Conservation (phyloP, 2,888 invertebrate species). For the Cosmia pyralina region DNA sequence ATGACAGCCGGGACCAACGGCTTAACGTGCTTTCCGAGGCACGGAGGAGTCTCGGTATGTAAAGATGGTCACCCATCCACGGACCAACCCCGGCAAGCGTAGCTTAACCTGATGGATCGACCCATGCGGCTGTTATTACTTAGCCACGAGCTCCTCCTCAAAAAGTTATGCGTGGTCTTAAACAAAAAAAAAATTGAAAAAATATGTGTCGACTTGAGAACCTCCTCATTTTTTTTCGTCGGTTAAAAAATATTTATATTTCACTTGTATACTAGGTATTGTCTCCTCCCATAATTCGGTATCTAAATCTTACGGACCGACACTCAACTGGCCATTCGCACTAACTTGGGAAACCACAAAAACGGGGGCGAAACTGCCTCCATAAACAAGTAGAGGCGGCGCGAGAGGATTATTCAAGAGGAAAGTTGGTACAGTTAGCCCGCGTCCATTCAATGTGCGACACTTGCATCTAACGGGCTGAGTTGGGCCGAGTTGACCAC, state of each 20-base stretch:
- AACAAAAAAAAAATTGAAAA: too few species aligned
- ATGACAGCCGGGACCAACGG: too few species aligned
- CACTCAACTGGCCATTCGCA: constrained; percentile 80
- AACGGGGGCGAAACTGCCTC: constrained; percentile 78
- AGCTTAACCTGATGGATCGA: too few species aligned
- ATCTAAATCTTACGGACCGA: constrained; percentile 81
- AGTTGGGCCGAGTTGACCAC: constrained; percentile 73
- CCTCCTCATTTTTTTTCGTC: too few species aligned
- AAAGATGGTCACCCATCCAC: too few species aligned
- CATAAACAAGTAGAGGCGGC: constrained; percentile 83
- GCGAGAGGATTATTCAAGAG: constrained; percentile 87
- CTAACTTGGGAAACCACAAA: constrained; percentile 84
- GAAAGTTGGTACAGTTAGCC: constrained; percentile 81
- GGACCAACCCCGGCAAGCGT: too few species aligned
- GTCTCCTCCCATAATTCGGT: constrained; percentile 55
- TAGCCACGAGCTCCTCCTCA: too few species aligned
- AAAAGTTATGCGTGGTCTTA: too few species aligned
- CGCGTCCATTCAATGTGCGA: constrained; percentile 80
- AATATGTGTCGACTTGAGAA: too few species aligned
- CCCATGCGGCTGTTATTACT: too few species aligned
- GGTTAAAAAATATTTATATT: constrained; percentile 18
- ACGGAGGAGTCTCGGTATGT: too few species aligned
- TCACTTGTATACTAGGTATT: background rate
- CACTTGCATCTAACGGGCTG: constrained; percentile 87
- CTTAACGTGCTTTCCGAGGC: too few species aligned